phyloP scores from a whole-genome alignment of 2,113 vertebrate species.

The Phasianus colchicus region DNA sequence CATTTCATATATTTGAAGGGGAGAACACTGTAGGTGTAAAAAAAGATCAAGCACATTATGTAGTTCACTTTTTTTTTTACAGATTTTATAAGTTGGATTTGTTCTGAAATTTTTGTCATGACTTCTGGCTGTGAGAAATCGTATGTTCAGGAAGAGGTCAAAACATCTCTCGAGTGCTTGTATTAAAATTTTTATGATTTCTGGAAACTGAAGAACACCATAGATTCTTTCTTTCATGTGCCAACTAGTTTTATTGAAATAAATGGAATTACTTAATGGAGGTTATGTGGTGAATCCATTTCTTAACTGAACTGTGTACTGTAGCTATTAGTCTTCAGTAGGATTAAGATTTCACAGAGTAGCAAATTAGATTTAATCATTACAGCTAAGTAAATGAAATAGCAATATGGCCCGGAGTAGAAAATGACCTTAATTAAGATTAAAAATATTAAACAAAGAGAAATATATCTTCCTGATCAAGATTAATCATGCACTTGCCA shows the following conservation, averaged over 20 bases:
- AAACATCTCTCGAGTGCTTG: neutral
- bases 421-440: conserved; percentile 24
- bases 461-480: neutral
- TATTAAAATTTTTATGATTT: conserved; percentile 41
- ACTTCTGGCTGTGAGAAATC: conserved; percentile 4
- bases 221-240: conserved; percentile 8
- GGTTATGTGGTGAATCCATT: conserved; percentile 46
- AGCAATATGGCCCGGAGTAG: neutral
- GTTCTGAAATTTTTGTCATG: neutral
- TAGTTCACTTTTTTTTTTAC: neutral
- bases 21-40: conserved; percentile 12
- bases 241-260: conserved; percentile 44
- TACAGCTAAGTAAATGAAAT: conserved; percentile 40
- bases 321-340: conserved; percentile 21
- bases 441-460: conserved; percentile 48
- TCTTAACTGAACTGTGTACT: conserved; percentile 44
- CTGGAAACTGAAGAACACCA: neutral
- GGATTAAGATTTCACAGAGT: conserved; percentile 19
- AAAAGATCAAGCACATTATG: neutral
- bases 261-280: conserved; percentile 50
- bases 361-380: conserved; percentile 52
- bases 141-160: neutral
- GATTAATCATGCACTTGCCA: neutral
- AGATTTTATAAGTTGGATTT: conserved; percentile 15
- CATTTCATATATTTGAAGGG: conserved; percentile 44